Evolutionary conservation across 2,113 vertebrate genomes (phyloP).

Genomic region (Terrapene triunguis): DNA sequence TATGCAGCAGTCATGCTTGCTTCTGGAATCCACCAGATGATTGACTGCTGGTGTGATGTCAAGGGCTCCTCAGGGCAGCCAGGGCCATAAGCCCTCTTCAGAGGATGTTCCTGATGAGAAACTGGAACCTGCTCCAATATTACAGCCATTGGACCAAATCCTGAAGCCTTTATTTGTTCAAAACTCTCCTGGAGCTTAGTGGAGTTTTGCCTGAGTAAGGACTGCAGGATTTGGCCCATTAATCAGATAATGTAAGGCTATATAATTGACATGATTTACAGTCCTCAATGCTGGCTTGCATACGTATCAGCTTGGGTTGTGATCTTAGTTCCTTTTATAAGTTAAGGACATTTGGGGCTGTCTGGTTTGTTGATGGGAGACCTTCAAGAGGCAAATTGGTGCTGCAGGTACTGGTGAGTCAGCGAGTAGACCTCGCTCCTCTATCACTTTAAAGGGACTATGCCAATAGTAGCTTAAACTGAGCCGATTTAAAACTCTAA

Average conservation of each 20-base stretch:
- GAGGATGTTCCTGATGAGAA: not conserved
- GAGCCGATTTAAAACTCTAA: slow-evolving; percentile 48
- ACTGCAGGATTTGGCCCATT: slow-evolving; percentile 20
- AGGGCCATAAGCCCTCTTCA: not conserved
- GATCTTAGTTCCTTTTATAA: not conserved
- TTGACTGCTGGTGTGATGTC: not conserved
- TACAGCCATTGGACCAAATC: not conserved
- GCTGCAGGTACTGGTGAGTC: not conserved
- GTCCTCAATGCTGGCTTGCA: not conserved
- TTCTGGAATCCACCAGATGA: not conserved
- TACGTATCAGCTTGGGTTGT: not conserved
- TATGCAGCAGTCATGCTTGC: not conserved
- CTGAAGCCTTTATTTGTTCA: slow-evolving; percentile 3
- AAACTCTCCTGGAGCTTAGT: slow-evolving; percentile 1
- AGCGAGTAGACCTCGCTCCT: not conserved
- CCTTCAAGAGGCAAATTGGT: not conserved
- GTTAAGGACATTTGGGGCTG: fast-evolving
- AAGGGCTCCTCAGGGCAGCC: not conserved
- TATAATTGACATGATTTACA: slow-evolving; percentile 20
- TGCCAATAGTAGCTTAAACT: slow-evolving; percentile 23
- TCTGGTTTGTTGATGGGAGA: not conserved
- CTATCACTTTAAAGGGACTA: slow-evolving; percentile 37
- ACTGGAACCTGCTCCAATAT: not conserved
- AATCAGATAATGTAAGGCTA: slow-evolving; percentile 23
- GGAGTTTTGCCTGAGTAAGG: slow-evolving; percentile 29